Evolutionary conservation across 2,113 vertebrate species (phyloP).

Genomic region (Condylura cristata): DNA sequence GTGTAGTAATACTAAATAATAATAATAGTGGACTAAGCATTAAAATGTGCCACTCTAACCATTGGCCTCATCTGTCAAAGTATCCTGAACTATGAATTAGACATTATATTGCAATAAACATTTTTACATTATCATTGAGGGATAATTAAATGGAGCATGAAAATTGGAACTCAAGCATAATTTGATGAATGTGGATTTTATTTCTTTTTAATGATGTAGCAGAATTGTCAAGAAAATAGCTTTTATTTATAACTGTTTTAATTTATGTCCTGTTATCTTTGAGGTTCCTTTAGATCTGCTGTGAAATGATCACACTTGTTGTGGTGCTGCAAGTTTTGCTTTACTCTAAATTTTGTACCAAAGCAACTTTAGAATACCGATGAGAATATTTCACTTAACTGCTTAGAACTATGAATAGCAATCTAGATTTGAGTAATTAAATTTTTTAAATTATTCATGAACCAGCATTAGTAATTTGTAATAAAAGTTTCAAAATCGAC

Average conservation of each 20-base stretch:
- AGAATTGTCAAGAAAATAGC: constrained; percentile 56
- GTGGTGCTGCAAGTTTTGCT: constrained; percentile 70
- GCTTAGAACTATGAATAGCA: constrained; percentile 50
- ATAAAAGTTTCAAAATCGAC: constrained; percentile 68
- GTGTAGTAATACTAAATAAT: neutral
- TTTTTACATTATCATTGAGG: constrained; percentile 59
- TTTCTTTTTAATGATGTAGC: constrained; percentile 74
- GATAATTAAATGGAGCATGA: constrained; percentile 75
- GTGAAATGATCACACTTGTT: constrained; percentile 39
- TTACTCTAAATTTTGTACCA: constrained; percentile 72
- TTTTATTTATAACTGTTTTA: constrained; percentile 46
- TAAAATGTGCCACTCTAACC: constrained; percentile 62
- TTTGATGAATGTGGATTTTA: constrained; percentile 71
- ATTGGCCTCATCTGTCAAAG: constrained; percentile 64
- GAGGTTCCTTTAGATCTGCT: constrained; percentile 55
- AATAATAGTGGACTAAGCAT: constrained; percentile 51
- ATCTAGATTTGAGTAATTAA: constrained; percentile 50
- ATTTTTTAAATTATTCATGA: constrained; percentile 65
- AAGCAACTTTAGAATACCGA: constrained; percentile 68
- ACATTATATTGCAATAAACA: constrained; percentile 76
- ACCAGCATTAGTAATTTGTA: constrained; percentile 71
- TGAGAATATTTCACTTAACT: constrained; percentile 34
- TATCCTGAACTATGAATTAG: constrained; percentile 73
- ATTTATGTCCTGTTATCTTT: constrained; percentile 35
- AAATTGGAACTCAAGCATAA: constrained; percentile 73